Base-by-base conservation (phyloP, 2,113 vertebrate species). In the Leucoraja erinaceus region DNA sequence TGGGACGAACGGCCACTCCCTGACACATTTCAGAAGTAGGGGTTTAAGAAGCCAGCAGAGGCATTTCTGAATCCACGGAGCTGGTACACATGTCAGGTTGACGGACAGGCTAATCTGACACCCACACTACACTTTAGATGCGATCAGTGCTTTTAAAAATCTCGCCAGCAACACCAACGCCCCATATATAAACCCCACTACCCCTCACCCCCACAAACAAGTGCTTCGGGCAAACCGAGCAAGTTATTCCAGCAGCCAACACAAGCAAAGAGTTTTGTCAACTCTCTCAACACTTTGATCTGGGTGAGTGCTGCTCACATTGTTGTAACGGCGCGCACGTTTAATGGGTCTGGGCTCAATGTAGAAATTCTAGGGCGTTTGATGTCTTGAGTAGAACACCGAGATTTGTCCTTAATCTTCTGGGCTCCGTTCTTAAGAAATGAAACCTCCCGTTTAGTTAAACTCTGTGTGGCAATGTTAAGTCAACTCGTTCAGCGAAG, bases 151-250 rank as follows among this genome's bases (percentile, higher is more conserved):
- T 47, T 70, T 63, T 63, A 88, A 61, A 47, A 88, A 88, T 66
- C 56, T 72, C 70, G 70, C 70, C 70, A 5, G 9, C 63, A 66
- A n/a, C n/a, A 47, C 66, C 54, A 28, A 86, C 61, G 22, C 9
- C 84, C 59, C 61, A 88, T 47, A 72, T 91, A 91, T 91, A 91
- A 91, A 22, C 70, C 14, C 70, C 68, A 14, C 68, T 5, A 72
- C 68, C 18, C 68, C 18, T 47, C 38, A 20, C 70, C 47, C 25
- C 66, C 79, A 59, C 66, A n/a, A 72, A 66, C 11, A 72, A 70
- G 66, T 54, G 66, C 20, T 38, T 38, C 90, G 72, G 88, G 66
- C 90, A 72, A 72, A 12, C 90, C 54, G 88, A 68, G 4, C 18
- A 47, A 54, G 47, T 59, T 25, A 28, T n/a, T 54, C 63, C 68